Evolutionary conservation across 2,797 vertebrate genomes (phyloP), one percentile per base, ranked within the genome.

Genomic region (Scleropages formosus): DNA sequence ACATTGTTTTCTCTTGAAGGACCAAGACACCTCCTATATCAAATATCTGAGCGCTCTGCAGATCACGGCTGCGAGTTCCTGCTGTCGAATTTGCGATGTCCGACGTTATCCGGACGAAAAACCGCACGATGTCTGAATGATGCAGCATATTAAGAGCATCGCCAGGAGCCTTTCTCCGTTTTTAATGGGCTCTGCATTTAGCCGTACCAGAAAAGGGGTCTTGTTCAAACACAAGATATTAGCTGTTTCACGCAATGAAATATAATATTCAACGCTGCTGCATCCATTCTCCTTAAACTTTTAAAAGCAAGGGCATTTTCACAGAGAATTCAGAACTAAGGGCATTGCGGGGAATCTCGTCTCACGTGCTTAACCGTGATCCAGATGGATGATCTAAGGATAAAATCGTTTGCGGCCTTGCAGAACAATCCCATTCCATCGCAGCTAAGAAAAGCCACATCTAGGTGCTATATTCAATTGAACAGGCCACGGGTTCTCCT

Each of bases 21-120:
- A 71, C 68, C 31, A 47, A n/a, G 31, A 56, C 49, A 22, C 26
- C 53, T 58, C 3, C 56, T 72, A n/a, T 72, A 46, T 72, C 59
- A 72, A n/a, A 72, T 72, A 72, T 72, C 72, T 72, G 53, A 72
- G 26, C 58, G 53, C 51, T 72, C 72, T 72, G 70, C 70, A 59
- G 70, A 44, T 39, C 53, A 60, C 70, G 31, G 16, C 16, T 60
- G 39, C 11, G 11, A 27, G 11, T 18, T 72, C 26, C 56, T 15
- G 16, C n/a, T 22, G 27, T 53, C 44, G 20, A 72, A 59, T 72
- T 27, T 46, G 53, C 6, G n/a, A 44, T 60, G 53, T 72, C 56
- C 70, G 53, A 6, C 31, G 11, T 8, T 31, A 44, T n/a, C 15
- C 56, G 16, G 58, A 39, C 12, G 15, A 70, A 10, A 60, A 61